These are phyloP conservation scores for Hypanus sabinus DNA, from an alignment of 2,113 vertebrate species.

Conservation along the genomic window DNA sequence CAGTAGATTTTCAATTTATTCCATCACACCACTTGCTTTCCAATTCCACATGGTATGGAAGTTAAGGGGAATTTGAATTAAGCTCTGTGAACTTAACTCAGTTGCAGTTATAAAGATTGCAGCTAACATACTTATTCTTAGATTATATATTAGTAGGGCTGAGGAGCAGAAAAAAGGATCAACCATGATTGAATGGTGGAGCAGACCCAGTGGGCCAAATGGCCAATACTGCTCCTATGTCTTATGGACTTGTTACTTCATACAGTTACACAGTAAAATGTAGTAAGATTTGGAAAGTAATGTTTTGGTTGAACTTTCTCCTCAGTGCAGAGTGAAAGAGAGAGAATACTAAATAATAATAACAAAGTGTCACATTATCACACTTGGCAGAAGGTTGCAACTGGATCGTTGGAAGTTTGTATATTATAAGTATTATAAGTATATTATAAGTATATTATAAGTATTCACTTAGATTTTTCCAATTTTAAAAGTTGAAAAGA, in stretches of 20 bases:
- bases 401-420: background rate
- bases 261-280: background rate
- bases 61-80: background rate
- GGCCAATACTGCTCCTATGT: too few relatives aligned
- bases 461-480: background rate
- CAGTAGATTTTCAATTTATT: too few relatives aligned
- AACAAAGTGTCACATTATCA: background rate
- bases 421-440: background rate
- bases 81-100: background rate
- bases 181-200: too few relatives aligned
- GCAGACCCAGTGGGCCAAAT: too few relatives aligned
- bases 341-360: background rate
- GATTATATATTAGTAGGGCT: background rate
- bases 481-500: background rate
- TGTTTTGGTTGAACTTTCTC: background rate
- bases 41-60: background rate
- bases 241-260: background rate
- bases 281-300: background rate
- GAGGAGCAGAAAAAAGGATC: too few relatives aligned
- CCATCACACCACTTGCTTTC: too few relatives aligned
- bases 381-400: background rate
- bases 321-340: background rate
- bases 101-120: too few relatives aligned
- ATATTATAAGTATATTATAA: too few relatives aligned
- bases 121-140: background rate